phyloP scores from a whole-genome alignment of 2,888 invertebrate species.

The Meta bourneti region DNA sequence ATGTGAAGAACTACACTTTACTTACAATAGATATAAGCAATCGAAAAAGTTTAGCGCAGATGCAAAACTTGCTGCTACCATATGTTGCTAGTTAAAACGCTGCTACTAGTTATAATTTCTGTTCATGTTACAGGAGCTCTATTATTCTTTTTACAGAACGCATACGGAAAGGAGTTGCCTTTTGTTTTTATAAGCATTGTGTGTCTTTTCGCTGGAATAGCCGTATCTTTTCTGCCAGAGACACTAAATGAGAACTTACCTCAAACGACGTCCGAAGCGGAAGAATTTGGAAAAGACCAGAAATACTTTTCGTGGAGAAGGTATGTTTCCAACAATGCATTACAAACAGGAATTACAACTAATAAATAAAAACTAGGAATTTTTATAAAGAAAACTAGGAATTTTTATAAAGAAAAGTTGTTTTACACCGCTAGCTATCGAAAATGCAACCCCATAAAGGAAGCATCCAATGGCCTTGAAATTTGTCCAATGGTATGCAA shows the following conservation, averaged over 20 bases:
- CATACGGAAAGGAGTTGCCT: slow-evolving; percentile 85
- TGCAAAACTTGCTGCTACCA: background rate
- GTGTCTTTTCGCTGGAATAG: slow-evolving; percentile 87
- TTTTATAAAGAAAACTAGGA: too few species aligned
- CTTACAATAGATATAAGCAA: too few species aligned
- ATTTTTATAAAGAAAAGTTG: too few species aligned
- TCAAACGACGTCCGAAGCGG: slow-evolving; percentile 90
- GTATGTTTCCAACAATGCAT: background rate
- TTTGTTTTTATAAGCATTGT: slow-evolving; percentile 91
- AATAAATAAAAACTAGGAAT: too few species aligned
- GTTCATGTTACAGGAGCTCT: background rate
- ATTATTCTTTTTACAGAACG: slow-evolving; percentile 81
- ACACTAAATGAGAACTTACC: slow-evolving; percentile 92
- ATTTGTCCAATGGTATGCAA: too few species aligned
- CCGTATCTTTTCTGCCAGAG: slow-evolving; percentile 92
- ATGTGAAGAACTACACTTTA: too few species aligned
- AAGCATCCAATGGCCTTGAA: too few species aligned
- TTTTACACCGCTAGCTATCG: too few species aligned
- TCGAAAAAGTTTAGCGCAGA: too few species aligned
- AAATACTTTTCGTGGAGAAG: slow-evolving; percentile 77
- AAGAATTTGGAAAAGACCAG: slow-evolving; percentile 84
- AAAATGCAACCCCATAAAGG: too few species aligned
- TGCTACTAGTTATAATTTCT: background rate
- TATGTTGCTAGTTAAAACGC: background rate
- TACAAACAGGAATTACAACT: too few species aligned